A percentile compares a stretch with the other conserved stretches of the same genome.
Conservation (phyloP, 2,113 vertebrate genomes). For the Ammodytes marinus region DNA sequence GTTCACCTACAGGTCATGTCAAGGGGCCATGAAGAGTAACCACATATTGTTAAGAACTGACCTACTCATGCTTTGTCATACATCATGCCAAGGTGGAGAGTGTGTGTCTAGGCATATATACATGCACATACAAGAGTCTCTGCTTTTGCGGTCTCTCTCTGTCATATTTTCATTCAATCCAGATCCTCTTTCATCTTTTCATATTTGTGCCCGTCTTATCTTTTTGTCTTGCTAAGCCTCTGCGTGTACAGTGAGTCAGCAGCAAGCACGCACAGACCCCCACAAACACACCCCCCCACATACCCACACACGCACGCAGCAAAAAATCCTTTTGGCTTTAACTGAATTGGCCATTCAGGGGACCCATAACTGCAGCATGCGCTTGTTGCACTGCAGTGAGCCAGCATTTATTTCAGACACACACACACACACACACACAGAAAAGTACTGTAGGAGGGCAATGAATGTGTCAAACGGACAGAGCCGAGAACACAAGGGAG, state of each 20-base stretch:
- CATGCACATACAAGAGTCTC: neutral
- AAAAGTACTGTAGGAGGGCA: slow-evolving; percentile 57
- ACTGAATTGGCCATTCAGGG: slow-evolving; percentile 41
- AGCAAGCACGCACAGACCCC: slow-evolving; percentile 17
- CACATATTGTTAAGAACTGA: neutral
- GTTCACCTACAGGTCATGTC: neutral
- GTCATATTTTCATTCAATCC: neutral
- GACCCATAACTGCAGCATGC: slow-evolving; percentile 33
- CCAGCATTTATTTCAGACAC: slow-evolving; percentile 84
- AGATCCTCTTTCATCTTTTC: neutral
- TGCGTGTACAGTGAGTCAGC: slow-evolving; percentile 72
- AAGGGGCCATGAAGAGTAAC: neutral
- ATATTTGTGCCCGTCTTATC: neutral
- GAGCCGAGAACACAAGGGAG: slow-evolving; percentile 39
- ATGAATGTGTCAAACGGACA: slow-evolving; percentile 40
- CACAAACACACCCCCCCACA: neutral
- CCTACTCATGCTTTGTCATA: neutral
- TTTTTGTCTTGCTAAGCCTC: neutral
- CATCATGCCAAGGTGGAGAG: neutral
- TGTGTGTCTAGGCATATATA: neutral
- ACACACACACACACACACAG: slow-evolving; percentile 85
- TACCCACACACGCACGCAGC: neutral
- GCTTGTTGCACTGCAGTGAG: slow-evolving; percentile 91
- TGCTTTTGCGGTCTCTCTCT: neutral
- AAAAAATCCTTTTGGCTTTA: slow-evolving; percentile 31